Evolutionary conservation across 2,113 vertebrate genomes (phyloP).

Genomic region (Sprattus sprattus): DNA sequence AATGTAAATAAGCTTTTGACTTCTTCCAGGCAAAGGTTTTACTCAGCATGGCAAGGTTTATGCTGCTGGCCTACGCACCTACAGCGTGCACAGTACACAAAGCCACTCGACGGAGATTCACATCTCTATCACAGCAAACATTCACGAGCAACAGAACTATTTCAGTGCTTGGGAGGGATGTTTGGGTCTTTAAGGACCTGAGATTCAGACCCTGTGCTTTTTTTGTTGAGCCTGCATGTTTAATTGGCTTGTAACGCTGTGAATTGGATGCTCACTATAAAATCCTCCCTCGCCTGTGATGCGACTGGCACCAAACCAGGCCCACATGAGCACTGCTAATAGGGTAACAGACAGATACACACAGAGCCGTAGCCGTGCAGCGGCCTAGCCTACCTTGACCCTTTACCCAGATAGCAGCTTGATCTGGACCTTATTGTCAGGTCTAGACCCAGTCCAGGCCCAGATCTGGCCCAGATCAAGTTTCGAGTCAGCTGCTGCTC

Average conservation of each 20-base stretch:
- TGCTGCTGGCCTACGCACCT: background rate
- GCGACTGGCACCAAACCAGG: background rate
- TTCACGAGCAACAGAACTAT: background rate
- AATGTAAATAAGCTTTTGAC: constrained; percentile 38
- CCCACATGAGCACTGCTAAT: background rate
- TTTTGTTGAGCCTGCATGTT: background rate
- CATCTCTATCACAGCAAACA: background rate
- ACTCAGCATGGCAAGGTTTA: background rate
- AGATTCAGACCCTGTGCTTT: background rate
- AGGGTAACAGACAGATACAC: background rate
- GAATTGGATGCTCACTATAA: background rate
- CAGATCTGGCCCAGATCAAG: background rate
- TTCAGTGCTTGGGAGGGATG: background rate
- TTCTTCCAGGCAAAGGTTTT: constrained; percentile 21
- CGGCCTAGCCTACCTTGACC: background rate
- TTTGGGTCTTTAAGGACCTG: background rate
- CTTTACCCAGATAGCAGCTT: background rate
- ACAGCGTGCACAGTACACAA: constrained; percentile 21
- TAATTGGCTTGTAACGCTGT: background rate
- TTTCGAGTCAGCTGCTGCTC: background rate
- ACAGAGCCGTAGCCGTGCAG: too few relatives aligned
- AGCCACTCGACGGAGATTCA: background rate
- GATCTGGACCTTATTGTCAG: background rate
- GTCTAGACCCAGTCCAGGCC: background rate
- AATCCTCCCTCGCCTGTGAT: background rate